phyloP scores from a whole-genome alignment of 1,140 invertebrate genomes.

The Caenorhabditis latens region DNA sequence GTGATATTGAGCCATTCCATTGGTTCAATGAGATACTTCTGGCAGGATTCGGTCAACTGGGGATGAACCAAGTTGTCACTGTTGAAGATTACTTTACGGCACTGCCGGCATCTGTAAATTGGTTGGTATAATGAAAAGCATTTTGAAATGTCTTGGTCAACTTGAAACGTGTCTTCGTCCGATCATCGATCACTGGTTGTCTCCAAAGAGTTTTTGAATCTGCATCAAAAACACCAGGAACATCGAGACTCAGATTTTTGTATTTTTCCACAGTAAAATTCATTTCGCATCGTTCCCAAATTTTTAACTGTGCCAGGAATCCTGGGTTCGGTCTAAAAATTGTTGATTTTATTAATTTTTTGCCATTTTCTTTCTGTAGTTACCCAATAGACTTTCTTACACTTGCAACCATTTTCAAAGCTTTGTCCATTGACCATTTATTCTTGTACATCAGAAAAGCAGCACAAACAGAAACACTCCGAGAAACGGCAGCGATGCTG shows the following conservation, averaged over 20 bases:
- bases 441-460: constrained; percentile 31
- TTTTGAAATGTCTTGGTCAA: neutral
- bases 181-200: neutral
- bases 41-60: neutral
- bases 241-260: neutral
- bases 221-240: neutral
- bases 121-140: neutral
- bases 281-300: constrained; percentile 26
- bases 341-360: neutral
- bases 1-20: constrained; percentile 14
- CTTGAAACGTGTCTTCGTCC: neutral
- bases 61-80: constrained; percentile 7
- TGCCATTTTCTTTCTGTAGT: neutral
- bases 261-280: neutral
- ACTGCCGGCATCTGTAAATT: constrained; percentile 18
- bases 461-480: constrained; percentile 21
- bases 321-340: neutral
- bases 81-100: neutral
- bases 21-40: constrained; percentile 9
- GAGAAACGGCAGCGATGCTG: neutral
- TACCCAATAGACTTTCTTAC: constrained; percentile 4
- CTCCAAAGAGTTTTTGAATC: constrained; percentile 29
- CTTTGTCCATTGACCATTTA: neutral
- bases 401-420: constrained; percentile 1
- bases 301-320: constrained; percentile 11